Conservation (phyloP, 1,140 invertebrate species). For the Ceratoteleas bidentatus region DNA sequence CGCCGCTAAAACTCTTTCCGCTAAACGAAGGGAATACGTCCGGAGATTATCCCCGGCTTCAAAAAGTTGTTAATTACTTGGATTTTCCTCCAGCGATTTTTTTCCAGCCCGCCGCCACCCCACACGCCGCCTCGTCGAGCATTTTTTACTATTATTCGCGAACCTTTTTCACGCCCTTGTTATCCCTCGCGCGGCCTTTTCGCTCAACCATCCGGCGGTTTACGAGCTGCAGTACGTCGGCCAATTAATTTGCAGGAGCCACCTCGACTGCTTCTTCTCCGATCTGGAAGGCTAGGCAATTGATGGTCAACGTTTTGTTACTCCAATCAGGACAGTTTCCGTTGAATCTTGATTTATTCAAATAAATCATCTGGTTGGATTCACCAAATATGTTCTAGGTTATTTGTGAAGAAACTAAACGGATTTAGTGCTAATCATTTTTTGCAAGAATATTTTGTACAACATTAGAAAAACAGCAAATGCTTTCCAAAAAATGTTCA, state of each 20-base stretch:
- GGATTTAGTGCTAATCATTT: too few species aligned
- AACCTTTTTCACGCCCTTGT: constrained; percentile 27
- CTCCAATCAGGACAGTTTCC: too few species aligned
- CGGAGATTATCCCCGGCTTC: constrained; percentile 81
- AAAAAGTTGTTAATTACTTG: constrained; percentile 83
- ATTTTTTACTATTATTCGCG: constrained; percentile 6
- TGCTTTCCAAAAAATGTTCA: too few species aligned
- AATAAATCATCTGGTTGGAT: too few species aligned
- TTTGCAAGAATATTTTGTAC: too few species aligned
- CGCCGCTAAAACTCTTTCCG: constrained; percentile 80
- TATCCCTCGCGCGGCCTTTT: constrained; percentile 42
- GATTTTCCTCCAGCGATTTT: constrained; percentile 75
- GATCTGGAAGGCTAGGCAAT: neutral
- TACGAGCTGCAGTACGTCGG: constrained; percentile 25
- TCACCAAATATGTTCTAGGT: too few species aligned
- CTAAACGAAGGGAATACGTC: constrained; percentile 81
- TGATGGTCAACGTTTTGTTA: neutral
- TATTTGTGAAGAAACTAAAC: too few species aligned
- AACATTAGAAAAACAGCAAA: too few species aligned
- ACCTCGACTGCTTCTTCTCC: constrained; percentile 11
- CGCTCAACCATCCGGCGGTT: constrained; percentile 32
- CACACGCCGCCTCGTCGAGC: neutral
- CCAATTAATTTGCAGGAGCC: constrained; percentile 40
- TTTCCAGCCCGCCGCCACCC: constrained; percentile 26
- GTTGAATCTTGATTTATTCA: too few species aligned